Percentiles rank a stretch among this genome's conserved stretches.
Conservation (phyloP, 2,113 vertebrate species). For the Vulpes vulpes region DNA sequence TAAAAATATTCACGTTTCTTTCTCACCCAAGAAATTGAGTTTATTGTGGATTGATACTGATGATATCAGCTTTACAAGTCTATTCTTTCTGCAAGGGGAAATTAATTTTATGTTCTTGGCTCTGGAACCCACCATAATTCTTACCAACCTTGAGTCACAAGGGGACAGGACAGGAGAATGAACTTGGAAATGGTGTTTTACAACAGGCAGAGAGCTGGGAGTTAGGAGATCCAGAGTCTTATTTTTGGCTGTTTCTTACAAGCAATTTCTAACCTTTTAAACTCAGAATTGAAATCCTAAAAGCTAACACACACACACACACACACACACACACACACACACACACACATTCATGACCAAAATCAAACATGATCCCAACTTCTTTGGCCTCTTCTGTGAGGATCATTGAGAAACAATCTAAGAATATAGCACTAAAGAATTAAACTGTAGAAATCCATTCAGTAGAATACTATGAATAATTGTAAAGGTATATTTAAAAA, state of each 20-base stretch:
- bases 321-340: too few relatives aligned
- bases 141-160: neutral
- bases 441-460: neutral
- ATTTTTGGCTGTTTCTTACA: neutral
- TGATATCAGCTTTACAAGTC: neutral
- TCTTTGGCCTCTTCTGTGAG: neutral
- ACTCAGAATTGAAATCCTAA: neutral
- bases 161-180: neutral
- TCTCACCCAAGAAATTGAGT: neutral
- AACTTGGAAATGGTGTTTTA: neutral
- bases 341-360: neutral
- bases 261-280: neutral
- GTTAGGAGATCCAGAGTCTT: neutral
- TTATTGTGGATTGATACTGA: neutral
- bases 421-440: neutral
- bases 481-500: neutral
- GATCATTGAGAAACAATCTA: neutral
- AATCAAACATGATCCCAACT: neutral
- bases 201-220: neutral
- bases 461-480: neutral
- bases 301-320: neutral
- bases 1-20: neutral
- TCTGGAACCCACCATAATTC: neutral
- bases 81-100: neutral
- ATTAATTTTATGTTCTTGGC: neutral